phyloP scores from a whole-genome alignment of 2,888 invertebrate genomes.

The Thecocarcelia acutangulata region DNA sequence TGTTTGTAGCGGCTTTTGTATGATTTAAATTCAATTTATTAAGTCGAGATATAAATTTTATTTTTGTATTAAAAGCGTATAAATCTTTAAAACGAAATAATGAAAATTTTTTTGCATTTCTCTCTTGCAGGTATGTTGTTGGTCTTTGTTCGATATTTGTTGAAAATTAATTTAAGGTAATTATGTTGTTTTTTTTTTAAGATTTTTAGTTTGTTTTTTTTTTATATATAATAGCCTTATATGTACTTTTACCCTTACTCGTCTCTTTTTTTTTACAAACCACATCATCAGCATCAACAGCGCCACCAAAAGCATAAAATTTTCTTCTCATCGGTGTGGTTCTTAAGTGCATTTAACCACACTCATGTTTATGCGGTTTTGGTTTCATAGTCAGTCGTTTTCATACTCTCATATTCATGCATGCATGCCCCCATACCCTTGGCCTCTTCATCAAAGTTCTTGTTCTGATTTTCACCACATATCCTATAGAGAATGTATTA shows the following conservation, averaged over 20 bases:
- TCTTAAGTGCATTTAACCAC: conserved; percentile 65
- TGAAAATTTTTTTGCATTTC: neutral
- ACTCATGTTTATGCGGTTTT: conserved; percentile 66
- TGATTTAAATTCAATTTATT: conserved; percentile 55
- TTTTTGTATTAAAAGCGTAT: neutral
- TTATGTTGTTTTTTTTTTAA: conserved; percentile 25
- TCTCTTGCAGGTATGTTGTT: conserved; percentile 41
- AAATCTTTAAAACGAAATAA: conserved; percentile 15
- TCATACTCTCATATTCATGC: conserved; percentile 15
- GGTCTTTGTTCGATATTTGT: neutral
- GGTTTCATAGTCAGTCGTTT: conserved; percentile 60
- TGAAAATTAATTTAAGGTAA: conserved; percentile 30
- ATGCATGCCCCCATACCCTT: conserved; percentile 8
- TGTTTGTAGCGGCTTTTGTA: conserved; percentile 32
- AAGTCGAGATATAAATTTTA: neutral
- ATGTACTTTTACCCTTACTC: neutral
- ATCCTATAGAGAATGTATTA: conserved; percentile 8
- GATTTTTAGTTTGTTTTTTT: conserved; percentile 3
- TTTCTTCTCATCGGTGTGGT: conserved; percentile 17
- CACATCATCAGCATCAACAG: neutral
- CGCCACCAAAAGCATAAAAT: conserved; percentile 21
- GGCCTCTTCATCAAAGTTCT: conserved; percentile 11
- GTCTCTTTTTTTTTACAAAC: neutral
- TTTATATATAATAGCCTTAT: conserved; percentile 21
- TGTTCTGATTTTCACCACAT: conserved; percentile 55